Conservation (phyloP, 2,888 invertebrate species). For the Axea sp. region DNA sequence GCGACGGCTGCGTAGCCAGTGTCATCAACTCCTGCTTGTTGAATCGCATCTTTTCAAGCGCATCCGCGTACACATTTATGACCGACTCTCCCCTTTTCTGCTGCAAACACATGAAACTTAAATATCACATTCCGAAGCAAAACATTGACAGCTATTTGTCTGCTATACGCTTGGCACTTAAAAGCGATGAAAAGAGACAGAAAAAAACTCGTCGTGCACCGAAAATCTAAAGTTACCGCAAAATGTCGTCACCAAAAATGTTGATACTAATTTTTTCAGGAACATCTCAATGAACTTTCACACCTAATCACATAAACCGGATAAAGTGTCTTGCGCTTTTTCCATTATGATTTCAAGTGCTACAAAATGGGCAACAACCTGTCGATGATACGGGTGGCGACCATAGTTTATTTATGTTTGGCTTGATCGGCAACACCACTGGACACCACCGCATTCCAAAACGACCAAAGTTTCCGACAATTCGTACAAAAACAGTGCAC, state of each 20-base stretch:
- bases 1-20: constrained; percentile 91
- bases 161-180: neutral
- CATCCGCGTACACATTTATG: constrained; percentile 36
- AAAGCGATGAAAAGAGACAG: too few relatives aligned
- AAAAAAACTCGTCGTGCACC: too few relatives aligned
- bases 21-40: constrained; percentile 93
- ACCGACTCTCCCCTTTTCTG: constrained; percentile 7
- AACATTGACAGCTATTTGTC: neutral
- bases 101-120: neutral
- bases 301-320: neutral
- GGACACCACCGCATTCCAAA: constrained; percentile 6
- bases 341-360: too few relatives aligned
- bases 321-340: neutral
- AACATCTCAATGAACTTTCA: constrained; percentile 2
- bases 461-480: neutral
- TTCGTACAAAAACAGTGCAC: too few relatives aligned
- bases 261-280: too few relatives aligned
- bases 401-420: constrained; percentile 36
- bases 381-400: constrained; percentile 31
- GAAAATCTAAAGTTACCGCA: too few relatives aligned
- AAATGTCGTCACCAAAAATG: too few relatives aligned
- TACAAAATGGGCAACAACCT: too few relatives aligned
- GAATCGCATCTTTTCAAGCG: constrained; percentile 86
- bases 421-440: constrained; percentile 12
- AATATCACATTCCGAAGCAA: neutral